phyloP scores from a whole-genome alignment of 2,888 invertebrate genomes.

The Tenthredo scrophulariae region DNA sequence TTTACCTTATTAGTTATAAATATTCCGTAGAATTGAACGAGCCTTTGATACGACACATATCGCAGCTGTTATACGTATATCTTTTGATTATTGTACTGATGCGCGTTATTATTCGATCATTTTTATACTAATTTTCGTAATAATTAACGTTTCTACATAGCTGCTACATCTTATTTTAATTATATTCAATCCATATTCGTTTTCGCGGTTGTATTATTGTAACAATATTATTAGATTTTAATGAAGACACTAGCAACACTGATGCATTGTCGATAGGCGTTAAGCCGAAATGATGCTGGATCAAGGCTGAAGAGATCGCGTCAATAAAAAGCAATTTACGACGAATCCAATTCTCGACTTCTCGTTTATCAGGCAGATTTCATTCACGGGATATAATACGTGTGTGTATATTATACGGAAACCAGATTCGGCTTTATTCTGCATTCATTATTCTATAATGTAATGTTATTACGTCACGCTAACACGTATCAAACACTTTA shows the following conservation, averaged over 20 bases:
- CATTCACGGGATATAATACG: background rate
- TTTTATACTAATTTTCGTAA: background rate
- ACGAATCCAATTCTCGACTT: slow-evolving; percentile 9
- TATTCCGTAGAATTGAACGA: background rate
- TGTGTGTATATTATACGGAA: background rate
- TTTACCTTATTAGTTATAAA: background rate
- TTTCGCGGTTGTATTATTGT: background rate
- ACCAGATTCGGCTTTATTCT: background rate
- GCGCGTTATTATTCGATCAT: background rate
- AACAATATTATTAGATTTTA: too few species aligned
- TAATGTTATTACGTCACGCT: background rate
- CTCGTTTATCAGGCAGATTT: background rate
- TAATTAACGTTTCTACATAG: background rate
- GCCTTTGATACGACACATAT: background rate
- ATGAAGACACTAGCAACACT: background rate
- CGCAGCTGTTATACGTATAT: background rate
- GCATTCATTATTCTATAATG: background rate
- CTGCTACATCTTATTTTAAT: background rate
- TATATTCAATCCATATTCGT: background rate
- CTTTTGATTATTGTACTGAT: background rate
- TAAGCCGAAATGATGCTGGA: background rate
- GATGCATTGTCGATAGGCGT: background rate
- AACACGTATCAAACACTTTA: background rate
- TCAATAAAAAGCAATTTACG: background rate
- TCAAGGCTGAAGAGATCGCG: background rate